Base-by-base conservation (phyloP, 2,113 vertebrate species). In the Lates calcarifer region DNA sequence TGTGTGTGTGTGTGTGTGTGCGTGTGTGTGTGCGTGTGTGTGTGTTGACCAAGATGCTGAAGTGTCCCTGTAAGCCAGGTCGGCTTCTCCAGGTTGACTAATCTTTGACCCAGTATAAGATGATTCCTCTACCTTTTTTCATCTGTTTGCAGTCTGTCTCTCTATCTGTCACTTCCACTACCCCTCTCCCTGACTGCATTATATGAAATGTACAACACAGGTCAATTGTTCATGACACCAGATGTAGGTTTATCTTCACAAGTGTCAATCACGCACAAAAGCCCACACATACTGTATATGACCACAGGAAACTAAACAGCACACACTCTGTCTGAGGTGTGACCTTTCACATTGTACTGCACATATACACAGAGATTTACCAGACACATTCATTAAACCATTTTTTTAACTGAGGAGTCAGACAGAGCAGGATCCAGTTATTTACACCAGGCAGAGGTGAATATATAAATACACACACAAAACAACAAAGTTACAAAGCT, bases 31-130 rank as follows among this genome's bases (percentile, higher is more conserved):
- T 8, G n/a, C 39, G n/a, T 6, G 11, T 49, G 33, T 63, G n/a
- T 49, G 29, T 18, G 43, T 5, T 45, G 43, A 41, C 47, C 31
- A 28, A 47, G 17, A 33, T 39, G 24, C 15, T 49, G 51, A 73
- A 79, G 53, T 28, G 33, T 39, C 67, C 12, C 31, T 55, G 12
- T 41, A 43, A 69, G 58, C 28, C 35, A 58, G 33, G 55, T 74
- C 49, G 61, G 64, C 33, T 77, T 74, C 53, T 66, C 15, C 24
- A 31, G 60, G 69, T 24, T 67, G 33, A 71, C 73, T 76, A 66
- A 81, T 85, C 76, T 86, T 80, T 79, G 74, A 83, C 69, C 64
- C 71, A 18, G 29, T 67, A 68, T 49, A 43, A 84, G 85, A 79
- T 74, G 47, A 77, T 60, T 74, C 66, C 41, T 39, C 51, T 39